Conservation (phyloP, 2,888 invertebrate genomes). For the Bombylius major region DNA sequence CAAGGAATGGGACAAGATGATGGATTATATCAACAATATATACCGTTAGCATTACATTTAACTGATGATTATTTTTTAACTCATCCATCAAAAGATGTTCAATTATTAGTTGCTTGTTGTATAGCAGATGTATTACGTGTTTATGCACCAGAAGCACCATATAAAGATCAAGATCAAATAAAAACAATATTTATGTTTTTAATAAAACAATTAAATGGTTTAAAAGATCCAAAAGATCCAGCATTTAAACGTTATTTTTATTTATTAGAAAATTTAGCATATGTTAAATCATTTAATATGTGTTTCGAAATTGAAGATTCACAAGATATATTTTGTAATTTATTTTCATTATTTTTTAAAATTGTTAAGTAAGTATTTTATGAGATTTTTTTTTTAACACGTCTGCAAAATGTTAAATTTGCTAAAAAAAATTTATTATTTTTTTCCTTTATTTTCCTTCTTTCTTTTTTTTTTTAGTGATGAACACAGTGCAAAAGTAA, state of each 20-base stretch:
- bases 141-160: constrained; percentile 96
- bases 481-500: constrained; percentile 91
- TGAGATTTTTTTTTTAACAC: not conserved
- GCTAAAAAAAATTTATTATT: not conserved
- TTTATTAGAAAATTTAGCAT: constrained; percentile 88
- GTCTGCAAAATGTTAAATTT: too few relatives aligned
- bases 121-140: constrained; percentile 93
- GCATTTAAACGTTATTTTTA: constrained; percentile 97
- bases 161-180: constrained; percentile 89
- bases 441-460: not conserved
- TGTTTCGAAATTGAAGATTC: constrained; percentile 96
- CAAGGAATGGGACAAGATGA: constrained; percentile 97
- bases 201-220: constrained; percentile 82
- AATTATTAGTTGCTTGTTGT: constrained; percentile 90
- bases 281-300: constrained; percentile 97
- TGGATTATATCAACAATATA: constrained; percentile 82
- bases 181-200: constrained; percentile 86
- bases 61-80: constrained; percentile 87
- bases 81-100: constrained; percentile 83
- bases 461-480: constrained; percentile 46
- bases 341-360: constrained; percentile 88
- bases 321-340: constrained; percentile 88
- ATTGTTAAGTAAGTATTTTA: constrained; percentile 74
- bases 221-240: constrained; percentile 92
- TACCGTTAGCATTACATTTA: constrained; percentile 81